phyloP scores from a whole-genome alignment of 2,113 vertebrate species.

The Pachyramphus minor region DNA sequence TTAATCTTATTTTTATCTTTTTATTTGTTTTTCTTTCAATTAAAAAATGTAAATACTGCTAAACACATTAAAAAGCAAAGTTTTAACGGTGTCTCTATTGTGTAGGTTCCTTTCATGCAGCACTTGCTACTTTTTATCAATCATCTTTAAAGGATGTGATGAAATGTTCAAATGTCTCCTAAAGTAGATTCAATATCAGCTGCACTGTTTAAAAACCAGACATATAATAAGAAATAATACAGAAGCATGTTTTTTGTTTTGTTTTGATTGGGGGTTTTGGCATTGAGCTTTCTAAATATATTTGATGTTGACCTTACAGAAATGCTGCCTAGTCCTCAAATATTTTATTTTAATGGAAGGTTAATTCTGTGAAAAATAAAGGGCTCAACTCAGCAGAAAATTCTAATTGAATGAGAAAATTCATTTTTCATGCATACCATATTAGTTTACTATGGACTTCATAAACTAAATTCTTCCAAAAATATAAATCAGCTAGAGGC shows the following conservation, averaged over 20 bases:
- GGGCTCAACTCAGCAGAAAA: slow-evolving; percentile 51
- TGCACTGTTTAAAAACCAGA: background rate
- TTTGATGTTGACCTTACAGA: background rate
- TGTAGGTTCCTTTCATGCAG: background rate
- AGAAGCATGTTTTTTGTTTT: background rate
- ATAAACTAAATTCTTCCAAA: slow-evolving; percentile 39
- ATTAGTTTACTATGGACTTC: slow-evolving; percentile 35
- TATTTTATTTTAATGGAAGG: slow-evolving; percentile 43
- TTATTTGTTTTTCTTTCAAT: background rate
- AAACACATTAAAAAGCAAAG: background rate
- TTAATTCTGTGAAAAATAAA: slow-evolving; percentile 53
- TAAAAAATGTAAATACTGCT: background rate
- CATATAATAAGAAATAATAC: background rate
- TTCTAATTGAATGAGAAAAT: slow-evolving; percentile 63
- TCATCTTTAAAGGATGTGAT: background rate
- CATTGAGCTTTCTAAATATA: background rate
- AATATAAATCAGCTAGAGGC: slow-evolving; percentile 23
- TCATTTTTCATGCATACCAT: slow-evolving; percentile 48
- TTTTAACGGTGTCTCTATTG: background rate
- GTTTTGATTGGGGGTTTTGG: background rate
- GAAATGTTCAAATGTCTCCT: background rate
- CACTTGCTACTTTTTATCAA: background rate
- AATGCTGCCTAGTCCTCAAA: slow-evolving; percentile 32
- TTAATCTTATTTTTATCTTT: background rate
- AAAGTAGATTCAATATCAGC: background rate